A percentile compares a stretch with the other conserved stretches of the same genome.
phyloP scores from a whole-genome alignment of 1,140 invertebrate species.

The Thaumatotibia leucotreta region DNA sequence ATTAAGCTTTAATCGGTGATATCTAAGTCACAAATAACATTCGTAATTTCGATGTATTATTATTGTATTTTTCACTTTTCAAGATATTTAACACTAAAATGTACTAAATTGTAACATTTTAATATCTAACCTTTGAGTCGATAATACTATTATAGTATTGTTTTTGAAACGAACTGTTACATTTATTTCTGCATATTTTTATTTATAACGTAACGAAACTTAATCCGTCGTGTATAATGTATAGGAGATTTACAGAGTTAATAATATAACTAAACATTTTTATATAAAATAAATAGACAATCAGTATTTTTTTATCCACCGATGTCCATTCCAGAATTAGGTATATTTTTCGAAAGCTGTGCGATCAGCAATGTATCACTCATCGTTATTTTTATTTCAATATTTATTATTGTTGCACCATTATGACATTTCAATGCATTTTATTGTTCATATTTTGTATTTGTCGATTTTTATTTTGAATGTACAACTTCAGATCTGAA shows the following conservation, averaged over 20 bases:
- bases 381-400: conserved; percentile 27
- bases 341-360: conserved; percentile 36
- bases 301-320: conserved; percentile 66
- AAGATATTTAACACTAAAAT: not conserved
- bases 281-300: not conserved
- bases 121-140: not conserved
- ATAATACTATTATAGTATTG: not conserved
- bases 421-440: conserved; percentile 53
- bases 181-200: not conserved
- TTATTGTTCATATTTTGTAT: conserved; percentile 39
- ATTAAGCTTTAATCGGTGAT: conserved; percentile 9
- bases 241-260: not conserved
- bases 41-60: not conserved
- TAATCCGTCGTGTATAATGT: not conserved
- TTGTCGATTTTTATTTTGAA: conserved; percentile 39
- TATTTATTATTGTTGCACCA: conserved; percentile 26
- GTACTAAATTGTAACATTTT: not conserved
- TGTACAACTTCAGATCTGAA: conserved; percentile 45
- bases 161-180: no score
- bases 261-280: not conserved
- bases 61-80: conserved; percentile 3
- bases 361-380: conserved; percentile 40
- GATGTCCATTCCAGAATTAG: conserved; percentile 54
- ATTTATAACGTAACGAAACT: not conserved
- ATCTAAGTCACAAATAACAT: conserved; percentile 9